Conservation (phyloP, 2,797 vertebrate species). For the Spinibarbus caldwelli region DNA sequence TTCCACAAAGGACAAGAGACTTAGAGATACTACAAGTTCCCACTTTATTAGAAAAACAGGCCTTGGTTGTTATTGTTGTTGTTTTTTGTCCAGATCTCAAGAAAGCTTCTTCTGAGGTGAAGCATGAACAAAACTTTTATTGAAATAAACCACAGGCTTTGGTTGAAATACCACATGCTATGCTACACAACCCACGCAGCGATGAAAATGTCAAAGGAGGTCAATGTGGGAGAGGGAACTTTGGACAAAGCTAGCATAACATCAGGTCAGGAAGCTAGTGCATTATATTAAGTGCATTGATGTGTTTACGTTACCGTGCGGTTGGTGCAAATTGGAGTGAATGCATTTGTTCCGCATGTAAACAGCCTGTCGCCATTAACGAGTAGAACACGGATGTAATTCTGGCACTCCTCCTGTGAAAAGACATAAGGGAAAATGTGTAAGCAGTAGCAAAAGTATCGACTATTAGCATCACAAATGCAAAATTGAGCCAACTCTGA, state of each 20-base stretch:
- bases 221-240: constrained; percentile 5
- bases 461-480: background rate
- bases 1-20: background rate
- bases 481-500: background rate
- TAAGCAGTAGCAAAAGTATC: background rate
- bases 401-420: constrained; percentile 96
- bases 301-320: constrained; percentile 82
- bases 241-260: background rate
- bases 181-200: constrained; percentile 35
- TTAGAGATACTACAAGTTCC: background rate
- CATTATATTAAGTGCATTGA: background rate
- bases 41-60: background rate
- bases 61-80: constrained; percentile 1
- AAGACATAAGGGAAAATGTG: background rate
- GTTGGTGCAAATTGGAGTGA: constrained; percentile 97
- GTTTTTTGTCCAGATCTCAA: constrained; percentile 16
- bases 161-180: constrained; percentile 45
- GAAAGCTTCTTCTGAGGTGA: constrained; percentile 26
- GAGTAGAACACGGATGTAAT: constrained; percentile 95
- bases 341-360: constrained; percentile 95
- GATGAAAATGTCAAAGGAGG: constrained; percentile 40
- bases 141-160: constrained; percentile 38
- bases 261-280: constrained; percentile 10
- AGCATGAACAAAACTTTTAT: constrained; percentile 26
- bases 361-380: constrained; percentile 92